Evolutionary conservation across 2,113 vertebrate genomes (phyloP), one percentile per base, ranked within the genome.

Genomic region (Barnardius zonarius): DNA sequence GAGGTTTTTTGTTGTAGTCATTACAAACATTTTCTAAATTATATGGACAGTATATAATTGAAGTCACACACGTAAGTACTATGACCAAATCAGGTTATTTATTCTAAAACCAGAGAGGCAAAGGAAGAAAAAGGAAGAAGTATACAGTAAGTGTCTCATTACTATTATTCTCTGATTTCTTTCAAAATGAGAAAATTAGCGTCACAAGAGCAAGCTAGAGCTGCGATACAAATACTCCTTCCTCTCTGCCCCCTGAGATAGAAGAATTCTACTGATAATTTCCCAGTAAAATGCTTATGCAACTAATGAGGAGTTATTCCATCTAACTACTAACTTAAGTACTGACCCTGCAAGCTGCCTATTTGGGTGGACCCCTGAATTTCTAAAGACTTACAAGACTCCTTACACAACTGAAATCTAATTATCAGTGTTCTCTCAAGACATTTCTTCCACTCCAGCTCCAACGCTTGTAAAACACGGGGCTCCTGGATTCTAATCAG

Each of bases 401-500:
- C 48, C 33, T 73, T 81, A 46, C 16, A 75, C 51, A 93, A 79
- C 61, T 69, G 61, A 86, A 82, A 88, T 51, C 59, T 44, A 94
- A 81, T 84, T 91, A 83, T 63, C 54, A 24, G 2, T 33, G 41
- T 79, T 87, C 74, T 86, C 83, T 76, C 35, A 68, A 84, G 39
- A 62, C 52, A 59, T 49, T 95, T 95, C 91, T 96, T 83, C 57
- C 87, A 77, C 82, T 24, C 61, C 88, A 72, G 78, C 30, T 76
- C 37, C 86, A 95, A 97, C 93, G 84, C 88, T 90, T 90, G 41
- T 97, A 97, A 96, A 97, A 96, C 82, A 94, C 44, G 77, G 87
- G 51, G 76, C 91, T 97, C 79, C 94, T 68, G 92, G 91, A 94
- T 96, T 97, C 94, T 96, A 97, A 97, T 97, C 94, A 97, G 94